Evolutionary conservation across 2,113 vertebrate genomes (phyloP).

Genomic region (Heterocephalus glaber): DNA sequence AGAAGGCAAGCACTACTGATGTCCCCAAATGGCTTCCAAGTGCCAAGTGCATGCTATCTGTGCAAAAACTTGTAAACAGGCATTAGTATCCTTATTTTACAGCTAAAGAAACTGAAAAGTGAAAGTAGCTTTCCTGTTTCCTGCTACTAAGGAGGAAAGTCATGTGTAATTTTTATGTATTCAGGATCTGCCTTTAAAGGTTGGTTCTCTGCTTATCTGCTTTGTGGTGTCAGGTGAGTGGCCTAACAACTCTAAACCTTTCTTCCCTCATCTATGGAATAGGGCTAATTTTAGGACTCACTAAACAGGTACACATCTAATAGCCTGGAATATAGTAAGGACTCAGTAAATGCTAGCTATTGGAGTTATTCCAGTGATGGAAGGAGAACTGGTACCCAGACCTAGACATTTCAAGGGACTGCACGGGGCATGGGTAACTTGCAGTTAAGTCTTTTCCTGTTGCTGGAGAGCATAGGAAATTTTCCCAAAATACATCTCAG

Average conservation of each 20-base stretch:
- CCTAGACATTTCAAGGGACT: not conserved
- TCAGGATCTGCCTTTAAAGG: not conserved
- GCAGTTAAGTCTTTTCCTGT: not conserved
- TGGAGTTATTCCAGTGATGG: not conserved
- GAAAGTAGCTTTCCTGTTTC: not conserved
- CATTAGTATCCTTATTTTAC: not conserved
- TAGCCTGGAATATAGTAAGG: not conserved
- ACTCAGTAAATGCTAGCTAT: not conserved
- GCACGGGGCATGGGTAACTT: not conserved
- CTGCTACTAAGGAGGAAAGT: not conserved
- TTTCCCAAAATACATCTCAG: not conserved
- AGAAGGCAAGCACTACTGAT: not conserved
- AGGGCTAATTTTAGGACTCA: not conserved
- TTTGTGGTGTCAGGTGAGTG: not conserved
- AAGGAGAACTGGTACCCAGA: not conserved
- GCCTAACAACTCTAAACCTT: not conserved
- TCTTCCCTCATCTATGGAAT: not conserved
- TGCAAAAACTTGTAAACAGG: not conserved
- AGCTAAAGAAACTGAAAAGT: not conserved
- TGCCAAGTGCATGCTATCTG: not conserved
- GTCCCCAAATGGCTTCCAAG: not conserved
- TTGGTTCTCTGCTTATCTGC: not conserved
- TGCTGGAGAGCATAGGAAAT: not conserved
- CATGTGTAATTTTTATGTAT: not conserved
- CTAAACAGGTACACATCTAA: not conserved